These are phyloP conservation scores for Mesocentrotus franciscanus DNA, from an alignment of 53 echinoderm and acorn worm species.

Conservation along the genomic window DNA sequence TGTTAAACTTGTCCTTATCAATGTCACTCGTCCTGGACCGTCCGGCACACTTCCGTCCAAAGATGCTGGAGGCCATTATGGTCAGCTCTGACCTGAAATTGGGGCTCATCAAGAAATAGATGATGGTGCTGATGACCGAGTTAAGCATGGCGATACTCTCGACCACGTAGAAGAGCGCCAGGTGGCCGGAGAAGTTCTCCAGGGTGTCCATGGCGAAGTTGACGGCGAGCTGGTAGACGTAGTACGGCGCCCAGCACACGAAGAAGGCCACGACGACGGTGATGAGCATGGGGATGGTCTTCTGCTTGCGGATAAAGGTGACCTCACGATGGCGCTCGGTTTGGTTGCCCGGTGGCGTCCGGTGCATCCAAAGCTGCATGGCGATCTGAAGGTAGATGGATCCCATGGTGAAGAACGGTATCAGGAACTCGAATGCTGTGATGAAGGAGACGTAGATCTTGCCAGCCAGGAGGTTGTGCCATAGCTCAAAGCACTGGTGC, in stretches of 20 bases:
- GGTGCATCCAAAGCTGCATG: conserved; percentile 89
- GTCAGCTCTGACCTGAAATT: conserved; percentile 83
- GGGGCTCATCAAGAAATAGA: conserved; percentile 91
- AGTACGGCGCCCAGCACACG: conserved; percentile 95
- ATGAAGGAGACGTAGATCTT: conserved; percentile 84
- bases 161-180: conserved; percentile 78
- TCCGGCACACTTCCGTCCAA: conserved; percentile 43
- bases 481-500: conserved; percentile 79
- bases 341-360: conserved; percentile 89
- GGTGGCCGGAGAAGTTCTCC: conserved; percentile 65
- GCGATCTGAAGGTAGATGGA: conserved; percentile 92
- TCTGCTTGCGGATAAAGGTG: conserved; percentile 88
- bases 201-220: conserved; percentile 49
- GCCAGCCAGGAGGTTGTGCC: conserved; percentile 73
- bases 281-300: conserved; percentile 93
- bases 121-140: conserved; percentile 91
- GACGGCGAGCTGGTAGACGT: conserved; percentile 83
- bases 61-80: conserved; percentile 63
- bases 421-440: conserved; percentile 82
- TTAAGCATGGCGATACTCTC: conserved; percentile 93
- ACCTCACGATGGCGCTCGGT: conserved; percentile 93
- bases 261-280: conserved; percentile 97
- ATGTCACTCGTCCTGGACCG: conserved; percentile 51
- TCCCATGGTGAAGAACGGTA: conserved; percentile 90
- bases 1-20: conserved; percentile 68